These are phyloP conservation scores for Columba guinea DNA, from an alignment of 2,797 vertebrate genomes.

Conservation along the genomic window DNA sequence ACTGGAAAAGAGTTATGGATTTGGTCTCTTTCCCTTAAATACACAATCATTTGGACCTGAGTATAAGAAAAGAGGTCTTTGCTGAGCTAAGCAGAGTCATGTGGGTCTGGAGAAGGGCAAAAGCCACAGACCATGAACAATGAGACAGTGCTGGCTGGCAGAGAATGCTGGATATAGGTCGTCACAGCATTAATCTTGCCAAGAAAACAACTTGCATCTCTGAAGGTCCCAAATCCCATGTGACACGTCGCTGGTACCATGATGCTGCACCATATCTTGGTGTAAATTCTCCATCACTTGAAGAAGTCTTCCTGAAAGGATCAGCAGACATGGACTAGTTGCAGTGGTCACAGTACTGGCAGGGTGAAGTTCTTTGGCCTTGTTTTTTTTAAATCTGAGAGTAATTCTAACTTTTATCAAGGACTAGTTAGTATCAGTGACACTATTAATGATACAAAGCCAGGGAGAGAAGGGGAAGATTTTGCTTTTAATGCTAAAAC, in stretches of 20 bases:
- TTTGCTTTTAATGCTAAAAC: rapidly evolving
- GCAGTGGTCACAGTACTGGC: background rate
- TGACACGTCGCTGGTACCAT: background rate
- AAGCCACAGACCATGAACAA: background rate
- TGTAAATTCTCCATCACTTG: background rate
- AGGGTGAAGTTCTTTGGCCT: background rate
- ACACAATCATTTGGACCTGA: background rate
- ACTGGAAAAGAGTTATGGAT: background rate
- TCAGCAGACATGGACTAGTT: background rate
- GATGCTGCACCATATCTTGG: background rate
- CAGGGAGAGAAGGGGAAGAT: background rate
- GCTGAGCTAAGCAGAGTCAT: background rate
- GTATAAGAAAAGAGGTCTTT: background rate
- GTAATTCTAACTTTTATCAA: background rate
- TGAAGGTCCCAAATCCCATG: background rate
- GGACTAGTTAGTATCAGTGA: background rate
- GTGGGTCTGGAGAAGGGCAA: background rate
- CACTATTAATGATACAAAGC: background rate
- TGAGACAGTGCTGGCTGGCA: background rate
- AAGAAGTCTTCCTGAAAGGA: background rate
- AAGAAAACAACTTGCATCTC: background rate
- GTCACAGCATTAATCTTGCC: background rate
- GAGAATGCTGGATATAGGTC: background rate
- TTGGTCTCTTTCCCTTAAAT: background rate
- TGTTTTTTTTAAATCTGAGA: background rate